phyloP scores from a whole-genome alignment of 2,888 invertebrate species.

The Troides helena region DNA sequence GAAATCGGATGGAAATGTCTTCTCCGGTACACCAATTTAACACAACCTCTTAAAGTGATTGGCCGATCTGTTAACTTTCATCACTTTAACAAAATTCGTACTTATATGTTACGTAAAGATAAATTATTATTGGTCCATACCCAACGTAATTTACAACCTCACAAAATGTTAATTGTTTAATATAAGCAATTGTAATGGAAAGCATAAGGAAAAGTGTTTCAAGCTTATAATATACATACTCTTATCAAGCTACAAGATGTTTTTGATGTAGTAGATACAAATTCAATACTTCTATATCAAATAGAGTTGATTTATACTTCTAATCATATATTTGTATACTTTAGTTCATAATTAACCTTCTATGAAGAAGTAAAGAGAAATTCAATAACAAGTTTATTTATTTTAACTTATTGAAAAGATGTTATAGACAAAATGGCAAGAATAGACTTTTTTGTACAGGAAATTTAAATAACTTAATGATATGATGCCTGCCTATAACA shows the following conservation, averaged over 20 bases:
- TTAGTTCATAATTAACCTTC: too few relatives aligned
- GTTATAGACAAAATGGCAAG: too few relatives aligned
- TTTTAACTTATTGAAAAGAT: too few relatives aligned
- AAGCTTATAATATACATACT: neutral
- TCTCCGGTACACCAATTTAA: constrained; percentile 37
- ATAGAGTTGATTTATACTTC: too few relatives aligned
- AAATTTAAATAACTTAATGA: too few relatives aligned
- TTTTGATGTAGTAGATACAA: neutral
- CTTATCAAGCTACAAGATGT: too few relatives aligned
- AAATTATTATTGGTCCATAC: constrained; percentile 2
- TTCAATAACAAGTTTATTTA: too few relatives aligned
- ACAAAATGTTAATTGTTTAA: neutral
- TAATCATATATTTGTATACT: too few relatives aligned
- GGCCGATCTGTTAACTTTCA: constrained; percentile 36
- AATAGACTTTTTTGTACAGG: too few relatives aligned
- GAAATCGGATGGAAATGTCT: constrained; percentile 45
- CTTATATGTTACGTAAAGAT: constrained; percentile 15
- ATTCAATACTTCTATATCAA: neutral
- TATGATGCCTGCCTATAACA: too few relatives aligned
- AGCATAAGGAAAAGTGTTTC: neutral
- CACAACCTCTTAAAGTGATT: constrained; percentile 45
- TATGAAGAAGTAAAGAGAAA: too few relatives aligned
- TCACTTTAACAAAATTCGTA: constrained; percentile 36
- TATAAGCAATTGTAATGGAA: neutral
- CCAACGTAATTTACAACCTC: neutral